These are phyloP conservation scores for Euthynnus affinis DNA, from an alignment of 2,797 vertebrate species.

Conservation along the genomic window DNA sequence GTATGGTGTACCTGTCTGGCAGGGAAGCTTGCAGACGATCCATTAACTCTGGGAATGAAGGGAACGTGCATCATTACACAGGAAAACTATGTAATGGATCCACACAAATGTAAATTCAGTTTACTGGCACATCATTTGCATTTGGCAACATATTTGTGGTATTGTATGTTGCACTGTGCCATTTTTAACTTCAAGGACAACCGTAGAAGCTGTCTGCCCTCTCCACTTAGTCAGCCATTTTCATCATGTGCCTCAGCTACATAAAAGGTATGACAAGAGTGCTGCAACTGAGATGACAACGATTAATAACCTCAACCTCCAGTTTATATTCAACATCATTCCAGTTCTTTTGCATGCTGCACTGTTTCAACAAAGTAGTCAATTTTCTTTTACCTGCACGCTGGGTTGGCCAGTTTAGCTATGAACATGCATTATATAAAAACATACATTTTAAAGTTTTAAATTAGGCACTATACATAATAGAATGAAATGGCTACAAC, in stretches of 20 bases:
- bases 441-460: neutral
- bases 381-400: neutral
- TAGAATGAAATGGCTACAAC: neutral
- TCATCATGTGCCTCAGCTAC: neutral
- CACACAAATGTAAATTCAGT: neutral
- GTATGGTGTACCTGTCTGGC: neutral
- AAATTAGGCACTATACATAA: neutral
- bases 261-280: no score
- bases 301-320: neutral
- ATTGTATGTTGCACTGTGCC: neutral
- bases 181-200: neutral
- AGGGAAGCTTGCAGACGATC: slow-evolving; percentile 4
- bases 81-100: neutral
- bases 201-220: neutral
- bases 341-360: neutral
- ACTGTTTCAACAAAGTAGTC: no score
- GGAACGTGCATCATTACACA: slow-evolving; percentile 1
- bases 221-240: neutral
- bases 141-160: neutral
- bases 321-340: no score
- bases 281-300: no score
- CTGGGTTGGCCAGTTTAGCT: neutral
- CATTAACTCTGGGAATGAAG: slow-evolving; percentile 9
- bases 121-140: neutral
- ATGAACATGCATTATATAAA: no score